Evolutionary conservation across 2,888 invertebrate genomes (phyloP).

Genomic region (Heliothis peltigera): DNA sequence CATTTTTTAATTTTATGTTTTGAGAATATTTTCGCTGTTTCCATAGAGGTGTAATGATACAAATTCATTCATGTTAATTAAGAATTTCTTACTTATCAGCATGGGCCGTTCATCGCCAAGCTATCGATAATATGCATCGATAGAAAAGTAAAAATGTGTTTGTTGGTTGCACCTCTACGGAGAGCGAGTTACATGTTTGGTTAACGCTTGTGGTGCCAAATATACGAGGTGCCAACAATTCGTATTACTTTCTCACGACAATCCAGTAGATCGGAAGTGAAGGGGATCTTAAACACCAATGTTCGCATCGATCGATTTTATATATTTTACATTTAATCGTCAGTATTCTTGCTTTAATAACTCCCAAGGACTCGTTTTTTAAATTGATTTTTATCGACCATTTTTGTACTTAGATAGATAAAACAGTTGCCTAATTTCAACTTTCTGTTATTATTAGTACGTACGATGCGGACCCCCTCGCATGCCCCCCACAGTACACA

Average conservation of each 20-base stretch:
- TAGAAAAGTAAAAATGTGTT: background rate
- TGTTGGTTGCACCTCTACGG: constrained; percentile 29
- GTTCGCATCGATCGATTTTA: constrained; percentile 36
- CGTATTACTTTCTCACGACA: constrained; percentile 54
- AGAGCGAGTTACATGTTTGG: constrained; percentile 59
- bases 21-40: constrained; percentile 41
- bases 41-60: constrained; percentile 32
- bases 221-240: constrained; percentile 82
- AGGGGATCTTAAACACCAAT: constrained; percentile 7
- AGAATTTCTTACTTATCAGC: background rate
- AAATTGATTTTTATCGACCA: background rate
- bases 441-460: background rate
- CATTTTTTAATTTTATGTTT: constrained; percentile 65
- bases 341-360: constrained; percentile 24
- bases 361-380: background rate
- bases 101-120: constrained; percentile 24
- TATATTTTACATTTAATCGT: constrained; percentile 10
- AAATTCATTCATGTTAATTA: background rate
- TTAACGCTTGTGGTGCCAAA: constrained; percentile 85
- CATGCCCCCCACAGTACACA: constrained; percentile 10
- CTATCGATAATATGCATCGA: too few species aligned
- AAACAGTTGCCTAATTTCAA: background rate
- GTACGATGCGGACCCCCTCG: constrained; percentile 32
- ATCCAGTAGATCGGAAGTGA: constrained; percentile 21
- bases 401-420: background rate